A percentile compares a stretch with the other conserved stretches of the same genome.
phyloP scores from a whole-genome alignment of 2,113 vertebrate species.

The Dermatemys mawii region DNA sequence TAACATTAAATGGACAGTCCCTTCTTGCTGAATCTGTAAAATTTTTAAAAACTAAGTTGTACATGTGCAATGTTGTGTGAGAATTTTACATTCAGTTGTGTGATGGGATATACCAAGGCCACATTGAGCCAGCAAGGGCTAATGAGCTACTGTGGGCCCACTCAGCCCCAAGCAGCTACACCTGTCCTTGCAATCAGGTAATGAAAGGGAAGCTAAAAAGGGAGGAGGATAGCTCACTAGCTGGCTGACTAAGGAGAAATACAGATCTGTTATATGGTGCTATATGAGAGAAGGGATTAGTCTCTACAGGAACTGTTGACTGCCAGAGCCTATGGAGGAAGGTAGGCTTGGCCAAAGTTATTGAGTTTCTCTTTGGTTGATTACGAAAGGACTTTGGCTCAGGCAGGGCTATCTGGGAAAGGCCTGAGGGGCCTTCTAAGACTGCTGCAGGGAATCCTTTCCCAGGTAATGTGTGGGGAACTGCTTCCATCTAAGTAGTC shows the following conservation, averaged over 20 bases:
- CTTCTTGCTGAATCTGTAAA: background rate
- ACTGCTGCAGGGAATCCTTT: background rate
- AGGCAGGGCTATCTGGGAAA: background rate
- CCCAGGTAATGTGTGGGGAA: background rate
- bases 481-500: slow-evolving; percentile 34
- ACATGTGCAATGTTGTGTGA: background rate
- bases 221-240: background rate
- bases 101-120: background rate
- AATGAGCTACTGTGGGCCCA: background rate
- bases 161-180: background rate
- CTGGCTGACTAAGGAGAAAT: background rate
- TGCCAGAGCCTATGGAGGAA: background rate
- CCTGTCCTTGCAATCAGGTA: background rate
- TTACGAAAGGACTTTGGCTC: background rate
- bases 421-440: background rate
- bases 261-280: background rate
- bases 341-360: background rate
- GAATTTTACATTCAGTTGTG: background rate
- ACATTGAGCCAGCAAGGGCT: background rate
- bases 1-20: background rate
- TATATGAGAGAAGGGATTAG: background rate
- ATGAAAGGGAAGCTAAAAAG: background rate
- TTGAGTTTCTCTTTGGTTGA: background rate
- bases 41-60: background rate
- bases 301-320: background rate